phyloP scores from a whole-genome alignment of 1,140 invertebrate genomes.

The Drosophila equinoxialis region DNA sequence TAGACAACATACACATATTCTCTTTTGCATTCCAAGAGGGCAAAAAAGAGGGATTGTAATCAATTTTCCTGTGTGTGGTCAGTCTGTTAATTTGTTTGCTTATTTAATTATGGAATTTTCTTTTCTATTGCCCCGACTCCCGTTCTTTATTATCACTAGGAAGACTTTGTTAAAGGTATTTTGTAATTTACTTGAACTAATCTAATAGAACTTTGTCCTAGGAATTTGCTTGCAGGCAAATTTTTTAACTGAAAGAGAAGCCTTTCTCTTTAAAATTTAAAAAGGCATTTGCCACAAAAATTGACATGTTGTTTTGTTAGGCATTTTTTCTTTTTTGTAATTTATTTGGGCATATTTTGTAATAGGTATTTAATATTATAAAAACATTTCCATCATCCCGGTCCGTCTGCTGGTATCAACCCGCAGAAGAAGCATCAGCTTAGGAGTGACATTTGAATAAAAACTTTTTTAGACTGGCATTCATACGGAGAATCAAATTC shows the following conservation, averaged over 20 bases:
- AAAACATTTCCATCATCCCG: too few species aligned
- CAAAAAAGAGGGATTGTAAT: not conserved
- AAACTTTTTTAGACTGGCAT: too few species aligned
- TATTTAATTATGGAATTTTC: slow-evolving; percentile 67
- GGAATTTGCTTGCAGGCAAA: slow-evolving; percentile 23
- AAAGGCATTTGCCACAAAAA: not conserved
- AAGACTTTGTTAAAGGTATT: slow-evolving; percentile 30
- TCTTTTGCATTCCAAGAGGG: slow-evolving; percentile 3
- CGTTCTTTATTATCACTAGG: slow-evolving; percentile 12
- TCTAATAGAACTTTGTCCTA: slow-evolving; percentile 51
- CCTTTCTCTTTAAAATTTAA: not conserved
- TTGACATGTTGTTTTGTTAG: not conserved
- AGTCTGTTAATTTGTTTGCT: slow-evolving; percentile 70
- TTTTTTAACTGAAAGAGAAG: not conserved
- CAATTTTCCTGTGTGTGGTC: slow-evolving; percentile 32
- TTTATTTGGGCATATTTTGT: too few species aligned
- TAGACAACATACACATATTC: slow-evolving; percentile 2
- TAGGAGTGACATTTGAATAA: too few species aligned
- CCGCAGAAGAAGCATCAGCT: too few species aligned
- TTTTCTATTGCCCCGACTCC: slow-evolving; percentile 49
- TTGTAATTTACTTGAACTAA: slow-evolving; percentile 54
- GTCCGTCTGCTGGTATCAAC: too few species aligned
- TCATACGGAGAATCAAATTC: too few species aligned
- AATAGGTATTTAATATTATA: too few species aligned
- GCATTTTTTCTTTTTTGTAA: not conserved